Conservation (phyloP, 2,113 vertebrate species). For the Bagarius yarrelli region DNA sequence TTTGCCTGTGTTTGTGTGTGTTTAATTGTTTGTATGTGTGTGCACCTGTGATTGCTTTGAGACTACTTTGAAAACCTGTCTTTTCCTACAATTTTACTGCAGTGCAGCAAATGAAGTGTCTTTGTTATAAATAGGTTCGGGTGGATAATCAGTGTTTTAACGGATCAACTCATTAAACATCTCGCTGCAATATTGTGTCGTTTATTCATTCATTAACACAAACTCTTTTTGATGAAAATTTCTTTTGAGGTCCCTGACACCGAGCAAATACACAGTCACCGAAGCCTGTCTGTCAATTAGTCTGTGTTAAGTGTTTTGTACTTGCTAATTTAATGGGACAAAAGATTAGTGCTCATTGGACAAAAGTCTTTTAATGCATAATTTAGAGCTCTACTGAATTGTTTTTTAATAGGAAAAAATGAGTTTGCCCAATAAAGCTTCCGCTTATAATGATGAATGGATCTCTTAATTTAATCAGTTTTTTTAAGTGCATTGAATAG, state of each 20-base stretch:
- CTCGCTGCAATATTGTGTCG: neutral
- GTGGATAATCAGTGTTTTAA: neutral
- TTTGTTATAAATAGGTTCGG: neutral
- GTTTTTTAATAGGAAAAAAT: too few species aligned
- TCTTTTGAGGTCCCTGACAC: neutral
- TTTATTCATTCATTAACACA: neutral
- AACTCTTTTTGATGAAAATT: neutral
- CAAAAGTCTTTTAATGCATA: constrained; percentile 5
- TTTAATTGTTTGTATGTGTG: neutral
- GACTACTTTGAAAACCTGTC: neutral
- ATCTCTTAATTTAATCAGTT: too few species aligned
- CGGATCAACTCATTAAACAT: neutral
- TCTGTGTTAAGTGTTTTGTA: neutral
- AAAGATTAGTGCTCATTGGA: neutral
- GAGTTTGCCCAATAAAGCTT: too few species aligned
- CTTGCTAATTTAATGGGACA: constrained; percentile 1
- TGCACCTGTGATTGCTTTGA: neutral
- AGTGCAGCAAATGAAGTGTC: neutral
- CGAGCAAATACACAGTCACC: neutral
- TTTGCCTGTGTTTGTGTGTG: neutral
- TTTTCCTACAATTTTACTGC: constrained; percentile 1
- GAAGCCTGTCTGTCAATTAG: neutral
- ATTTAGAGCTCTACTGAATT: neutral
- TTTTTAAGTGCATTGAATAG: too few species aligned
- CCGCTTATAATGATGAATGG: too few species aligned